A percentile compares a stretch with the other conserved stretches of the same genome.
Conservation (phyloP, 1,140 invertebrate species). For the Lepidurus couesii region DNA sequence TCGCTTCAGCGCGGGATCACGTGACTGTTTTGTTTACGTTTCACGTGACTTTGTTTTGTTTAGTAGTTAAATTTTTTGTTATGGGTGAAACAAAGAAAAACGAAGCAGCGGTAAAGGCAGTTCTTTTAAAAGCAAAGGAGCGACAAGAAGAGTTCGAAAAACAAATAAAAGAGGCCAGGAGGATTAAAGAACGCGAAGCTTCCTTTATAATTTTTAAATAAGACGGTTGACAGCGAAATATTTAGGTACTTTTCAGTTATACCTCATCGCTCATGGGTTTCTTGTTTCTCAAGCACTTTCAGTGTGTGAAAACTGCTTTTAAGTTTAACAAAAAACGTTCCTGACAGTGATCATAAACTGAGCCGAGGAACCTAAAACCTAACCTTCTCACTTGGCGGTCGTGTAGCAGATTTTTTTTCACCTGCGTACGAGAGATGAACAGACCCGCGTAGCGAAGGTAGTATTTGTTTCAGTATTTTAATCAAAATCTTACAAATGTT, state of each 20-base stretch:
- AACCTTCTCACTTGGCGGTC: not conserved
- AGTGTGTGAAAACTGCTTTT: not conserved
- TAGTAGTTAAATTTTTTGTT: not conserved
- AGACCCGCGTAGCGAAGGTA: not conserved
- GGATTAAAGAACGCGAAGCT: not conserved
- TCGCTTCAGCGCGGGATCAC: not conserved
- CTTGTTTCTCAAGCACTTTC: constrained; percentile 5
- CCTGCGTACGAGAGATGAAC: not conserved
- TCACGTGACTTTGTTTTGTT: not conserved
- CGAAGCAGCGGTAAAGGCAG: too few species aligned
- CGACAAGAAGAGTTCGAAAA: too few species aligned
- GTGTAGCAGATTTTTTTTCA: not conserved
- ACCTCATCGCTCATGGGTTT: not conserved
- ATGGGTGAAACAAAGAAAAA: too few species aligned
- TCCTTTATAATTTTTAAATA: not conserved
- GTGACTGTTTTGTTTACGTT: not conserved
- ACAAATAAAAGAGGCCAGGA: too few species aligned
- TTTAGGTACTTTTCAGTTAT: not conserved
- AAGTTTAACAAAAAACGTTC: not conserved
- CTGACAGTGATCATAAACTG: not conserved
- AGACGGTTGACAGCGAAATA: not conserved
- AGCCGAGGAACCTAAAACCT: not conserved
- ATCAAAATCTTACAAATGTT: not conserved
- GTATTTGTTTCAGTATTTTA: not conserved
- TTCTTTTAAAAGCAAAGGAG: too few species aligned